Evolutionary conservation across 1,140 invertebrate species (phyloP), one percentile per base, ranked within the genome.

Genomic region (Apis laboriosa): DNA sequence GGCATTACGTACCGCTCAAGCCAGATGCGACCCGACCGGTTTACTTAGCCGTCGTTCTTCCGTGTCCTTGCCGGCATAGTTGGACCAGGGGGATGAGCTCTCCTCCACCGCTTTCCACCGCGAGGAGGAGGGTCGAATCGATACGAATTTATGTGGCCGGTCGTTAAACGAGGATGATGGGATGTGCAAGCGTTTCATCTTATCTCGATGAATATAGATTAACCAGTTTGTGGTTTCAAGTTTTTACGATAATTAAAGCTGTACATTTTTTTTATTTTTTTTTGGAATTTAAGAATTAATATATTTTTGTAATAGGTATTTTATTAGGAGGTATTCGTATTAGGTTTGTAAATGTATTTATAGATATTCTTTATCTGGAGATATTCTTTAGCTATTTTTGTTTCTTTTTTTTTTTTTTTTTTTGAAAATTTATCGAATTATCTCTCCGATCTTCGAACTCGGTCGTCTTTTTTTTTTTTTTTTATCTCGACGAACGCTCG

Each of bases 21-120:
- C 91, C 91, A 92, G 91, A 92, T 92, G 91, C 82, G 87, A 87
- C 89, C 88, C 86, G 34, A 73, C 85, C 55, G 28, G 86, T 77
- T 88, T 83, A 85, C 76, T 87, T 79, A 82, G 43, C 72, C 83
- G 53, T 78, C 34, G 34, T 43, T 43, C 67, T 51, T 19, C 34
- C 72, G 64, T 24, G 53, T 24, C 55, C 64, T 58, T 73, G 51
- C 49, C 24, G 21, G 13, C 8, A 19, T 74, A 21, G n/a, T 66
- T 24, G 21, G 43, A 13, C 74, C 7, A 21, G 60, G 74, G 24
- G 64, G 28, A 13, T 13, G 8, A 34, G 24, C 24, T 64, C 15
- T 17, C 63, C 63, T 24, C 2, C 5, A 43, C 11, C 71, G 1
- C 43, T n/a, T 49, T n/a, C 13, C 0, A 24, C 12, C 24, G 21